Evolutionary conservation across 2,113 vertebrate species (phyloP), one percentile per base, ranked within the genome.

Genomic region (Nothocercus julius): DNA sequence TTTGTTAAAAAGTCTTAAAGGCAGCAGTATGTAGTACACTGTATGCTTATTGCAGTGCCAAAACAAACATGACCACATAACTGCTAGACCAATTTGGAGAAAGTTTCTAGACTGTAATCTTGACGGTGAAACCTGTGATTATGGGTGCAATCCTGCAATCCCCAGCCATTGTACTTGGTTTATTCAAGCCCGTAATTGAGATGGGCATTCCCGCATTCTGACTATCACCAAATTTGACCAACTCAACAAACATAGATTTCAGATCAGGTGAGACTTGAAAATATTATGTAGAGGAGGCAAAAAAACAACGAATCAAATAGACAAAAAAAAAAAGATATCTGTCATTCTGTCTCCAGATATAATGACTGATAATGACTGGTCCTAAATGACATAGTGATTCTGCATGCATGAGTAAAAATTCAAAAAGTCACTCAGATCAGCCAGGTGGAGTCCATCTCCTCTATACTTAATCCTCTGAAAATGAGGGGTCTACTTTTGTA

Each of bases 51-150:
- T 82, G 63, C 18, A 2, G 4, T 79, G 90, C 90, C 90, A 96
- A 94, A 96, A 78, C 89, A 94, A 91, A 92, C 87, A 90, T 2
- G 4, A 85, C 94, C 90, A 74, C 89, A 96, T 75, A 76, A 97
- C 95, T 75, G 22, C 44, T 72, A 86, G 73, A 64, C 85, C 86
- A 94, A 95, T 97, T 93, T 96, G 90, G 92, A 93, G 69, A 87
- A 89, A 32, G 28, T 62, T 86, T 91, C 63, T 66, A 91, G 66
- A 93, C 81, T 83, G 64, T 93, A 95, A 95, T 96, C 77, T 76
- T 87, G 28, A 64, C 61, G 61, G 25, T 13, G 27, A 87, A 95
- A 75, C 92, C 82, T 8, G 5, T 92, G 82, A 96, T 97, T 96
- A 86, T 76, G 92, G 76, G 56, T 53, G 44, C 87, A 88, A 73